Base-by-base conservation (phyloP, 2,797 vertebrate species). In the Sebastes paucispinis region DNA sequence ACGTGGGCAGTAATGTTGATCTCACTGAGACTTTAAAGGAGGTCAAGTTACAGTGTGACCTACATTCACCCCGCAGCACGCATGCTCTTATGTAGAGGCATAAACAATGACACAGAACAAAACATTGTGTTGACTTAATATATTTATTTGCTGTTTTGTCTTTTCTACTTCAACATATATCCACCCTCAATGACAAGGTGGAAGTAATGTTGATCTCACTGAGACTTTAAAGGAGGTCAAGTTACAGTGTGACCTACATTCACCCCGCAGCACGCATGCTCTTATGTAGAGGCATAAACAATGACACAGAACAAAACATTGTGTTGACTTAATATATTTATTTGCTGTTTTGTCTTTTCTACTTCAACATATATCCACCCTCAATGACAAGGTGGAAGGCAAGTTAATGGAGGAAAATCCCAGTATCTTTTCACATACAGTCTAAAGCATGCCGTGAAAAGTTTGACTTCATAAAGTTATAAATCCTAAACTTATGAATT, bases 31-130 rank as follows among this genome's bases (percentile, higher is more conserved):
- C 75, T 86, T 75, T 84, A 52, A 77, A 73, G 31, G 24, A 69
- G 20, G 80, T 73, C 1, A 22, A 86, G 79, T 67, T 68, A 82
- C 55, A 87, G 39, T 72, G 18, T 72, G 81, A 81, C 63, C 60
- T 67, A 70, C 69, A 73, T 50, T 66, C 59, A 69, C 47, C 52
- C 57, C 14, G 27, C 3, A 25, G 27, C 24, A 32, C 1, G 12
- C 50, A 8, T 5, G 6, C 65, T 39, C 36, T 39, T 39, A 39
- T 39, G 31, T 20, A 22, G 52, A 59, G 6, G 14, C 36, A 57
- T 24, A 55, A 25, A 50, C 39, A 36, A 36, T 8, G 8, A 50
- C 59, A 60, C 36, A 36, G 65, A 75, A 68, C 57, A 43, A 69
- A 77, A 64, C 13, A 4, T 31, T 12, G n/a, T 60, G 60, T 68